These are phyloP conservation scores for Diabrotica undecimpunctata DNA, from an alignment of 1,140 invertebrate species.

Conservation along the genomic window DNA sequence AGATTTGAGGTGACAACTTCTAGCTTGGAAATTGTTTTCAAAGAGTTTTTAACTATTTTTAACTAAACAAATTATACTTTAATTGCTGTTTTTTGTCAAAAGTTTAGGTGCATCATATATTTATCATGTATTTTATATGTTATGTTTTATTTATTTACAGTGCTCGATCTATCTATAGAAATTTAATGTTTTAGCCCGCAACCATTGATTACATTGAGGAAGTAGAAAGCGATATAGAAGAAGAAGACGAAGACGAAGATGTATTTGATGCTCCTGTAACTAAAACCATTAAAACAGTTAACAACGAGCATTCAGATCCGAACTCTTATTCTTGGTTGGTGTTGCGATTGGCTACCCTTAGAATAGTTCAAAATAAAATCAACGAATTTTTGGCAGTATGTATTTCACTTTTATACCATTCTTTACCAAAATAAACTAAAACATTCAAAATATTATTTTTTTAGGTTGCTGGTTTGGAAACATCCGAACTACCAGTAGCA, in stretches of 20 bases:
- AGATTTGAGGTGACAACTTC: no score
- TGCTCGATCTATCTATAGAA: no score
- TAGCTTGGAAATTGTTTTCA: no score
- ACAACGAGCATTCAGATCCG: conserved; percentile 86
- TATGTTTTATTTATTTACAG: no score
- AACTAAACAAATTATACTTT: no score
- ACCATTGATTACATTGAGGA: conserved; percentile 36
- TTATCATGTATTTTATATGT: no score
- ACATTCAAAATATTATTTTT: no score
- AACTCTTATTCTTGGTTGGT: conserved; percentile 93
- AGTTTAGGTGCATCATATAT: no score
- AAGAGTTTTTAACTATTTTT: no score
- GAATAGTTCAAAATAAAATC: conserved; percentile 77
- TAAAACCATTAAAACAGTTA: conserved; percentile 51
- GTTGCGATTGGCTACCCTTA: conserved; percentile 82
- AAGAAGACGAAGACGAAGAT: conserved; percentile 73
- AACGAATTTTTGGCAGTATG: conserved; percentile 62
- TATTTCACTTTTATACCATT: neutral
- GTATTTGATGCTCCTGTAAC: conserved; percentile 59
- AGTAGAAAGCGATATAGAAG: conserved; percentile 68
- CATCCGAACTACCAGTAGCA: conserved; percentile 82
- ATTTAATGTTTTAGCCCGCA: neutral
- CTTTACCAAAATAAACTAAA: neutral
- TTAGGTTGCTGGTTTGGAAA: conserved; percentile 44
- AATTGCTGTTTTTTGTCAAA: no score